Percentiles rank a stretch among this genome's conserved stretches.
Evolutionary conservation across 1,140 invertebrate genomes (phyloP).

Genomic region (Aporrectodea caliginosa): DNA sequence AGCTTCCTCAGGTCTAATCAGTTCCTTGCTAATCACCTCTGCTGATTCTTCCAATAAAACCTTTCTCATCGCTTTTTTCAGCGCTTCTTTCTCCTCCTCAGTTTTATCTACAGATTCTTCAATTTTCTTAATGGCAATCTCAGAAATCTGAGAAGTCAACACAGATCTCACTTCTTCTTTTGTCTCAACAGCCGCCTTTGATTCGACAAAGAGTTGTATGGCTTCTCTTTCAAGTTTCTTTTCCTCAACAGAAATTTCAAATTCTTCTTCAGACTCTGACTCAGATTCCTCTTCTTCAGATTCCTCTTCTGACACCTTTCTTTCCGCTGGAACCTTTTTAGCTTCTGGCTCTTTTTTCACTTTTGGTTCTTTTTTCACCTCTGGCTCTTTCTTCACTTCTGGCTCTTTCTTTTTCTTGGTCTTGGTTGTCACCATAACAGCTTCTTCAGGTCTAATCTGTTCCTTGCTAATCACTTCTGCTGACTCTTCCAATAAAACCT

Average conservation of each 20-base stretch:
- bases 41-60: no score
- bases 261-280: background rate
- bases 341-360: background rate
- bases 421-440: background rate
- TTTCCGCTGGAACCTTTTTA: background rate
- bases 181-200: no score
- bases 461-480: background rate
- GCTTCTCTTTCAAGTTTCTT: background rate
- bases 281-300: background rate
- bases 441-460: background rate
- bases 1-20: no score
- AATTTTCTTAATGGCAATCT: no score
- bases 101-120: no score
- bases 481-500: background rate
- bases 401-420: background rate
- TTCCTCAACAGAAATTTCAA: background rate
- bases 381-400: background rate
- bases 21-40: no score
- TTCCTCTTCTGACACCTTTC: background rate
- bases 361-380: background rate
- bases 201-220: no score
- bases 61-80: no score
- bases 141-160: no score
- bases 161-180: no score
- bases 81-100: no score